Conservation (phyloP, 2,113 vertebrate species). For the Cryptotis parvus region DNA sequence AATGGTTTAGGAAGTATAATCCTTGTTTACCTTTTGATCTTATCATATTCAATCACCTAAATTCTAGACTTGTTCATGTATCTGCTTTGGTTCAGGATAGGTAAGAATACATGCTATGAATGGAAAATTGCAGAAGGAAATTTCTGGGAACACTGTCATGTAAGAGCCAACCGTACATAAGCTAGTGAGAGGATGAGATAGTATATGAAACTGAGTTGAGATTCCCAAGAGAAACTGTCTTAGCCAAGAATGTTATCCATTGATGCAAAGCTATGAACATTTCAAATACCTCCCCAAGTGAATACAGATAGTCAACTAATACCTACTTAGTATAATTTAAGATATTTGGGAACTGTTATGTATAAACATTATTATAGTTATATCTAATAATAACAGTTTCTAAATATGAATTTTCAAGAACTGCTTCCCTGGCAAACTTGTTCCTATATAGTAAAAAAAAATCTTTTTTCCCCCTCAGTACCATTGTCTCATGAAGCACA, state of each 20-base stretch:
- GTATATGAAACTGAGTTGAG: not conserved
- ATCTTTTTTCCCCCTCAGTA: not conserved
- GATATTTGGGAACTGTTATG: not conserved
- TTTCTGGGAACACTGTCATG: not conserved
- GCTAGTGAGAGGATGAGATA: not conserved
- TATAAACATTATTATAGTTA: not conserved
- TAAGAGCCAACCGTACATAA: not conserved
- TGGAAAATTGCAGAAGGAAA: not conserved
- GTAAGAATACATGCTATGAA: not conserved
- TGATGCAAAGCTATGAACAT: not conserved
- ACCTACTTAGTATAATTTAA: not conserved
- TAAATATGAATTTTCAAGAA: not conserved
- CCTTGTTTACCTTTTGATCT: not conserved
- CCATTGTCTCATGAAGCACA: not conserved
- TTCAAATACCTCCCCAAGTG: not conserved
- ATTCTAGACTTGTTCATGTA: not conserved
- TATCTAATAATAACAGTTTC: not conserved
- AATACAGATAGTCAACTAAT: not conserved
- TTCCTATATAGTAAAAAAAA: not conserved
- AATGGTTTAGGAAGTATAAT: not conserved
- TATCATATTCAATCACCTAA: not conserved
- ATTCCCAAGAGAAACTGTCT: not conserved
- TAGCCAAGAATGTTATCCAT: not conserved
- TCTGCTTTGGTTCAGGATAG: not conserved
- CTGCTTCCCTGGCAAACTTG: not conserved